Evolutionary conservation across 2,888 invertebrate species (phyloP), one percentile per base, ranked within the genome.

Genomic region (Cephus nigrinus): DNA sequence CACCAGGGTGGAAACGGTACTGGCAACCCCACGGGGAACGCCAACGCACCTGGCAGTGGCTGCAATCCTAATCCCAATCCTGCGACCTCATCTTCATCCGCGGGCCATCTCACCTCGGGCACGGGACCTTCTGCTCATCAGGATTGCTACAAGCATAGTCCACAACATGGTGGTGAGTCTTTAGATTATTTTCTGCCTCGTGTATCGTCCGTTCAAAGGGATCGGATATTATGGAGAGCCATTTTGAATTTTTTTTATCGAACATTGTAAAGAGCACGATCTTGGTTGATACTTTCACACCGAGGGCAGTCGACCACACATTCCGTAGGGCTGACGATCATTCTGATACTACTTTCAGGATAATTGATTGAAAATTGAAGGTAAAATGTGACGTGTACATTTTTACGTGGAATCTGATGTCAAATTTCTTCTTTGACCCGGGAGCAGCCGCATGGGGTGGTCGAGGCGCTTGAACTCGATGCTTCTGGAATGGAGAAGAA

Each of bases 101-200:
- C 85, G 75, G 84, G 87, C 75, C 89, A 90, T 86, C 85, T 90
- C 80, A 84, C 87, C 69, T 83, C 86, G 68, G 81, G 75, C 30
- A 83, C 84, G n/a, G 84, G 87, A 76, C 86, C 88, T 76, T 83
- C 84, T 71, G 83, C 87, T 81, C 91, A 91, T 84, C 91, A 91
- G 84, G 91, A 91, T 81, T 91, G 91, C 82, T 91, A 89, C 83
- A 91, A 91, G 81, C 90, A 91, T 78, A 91, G 91, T 83, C 91
- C 91, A n/a, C 90, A 91, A 73, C 90, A 91, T 77, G 91, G 90
- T 36, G 91, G 91, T 91, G 81, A 90, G 91, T 90, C 75, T 36
- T 76, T 55, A 72, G 68, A 23, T 55, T 23, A 55, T 55, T 55
- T 55, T 55, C 55, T 23, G 23, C 1, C 23, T n/a, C 9, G 23